Percentiles rank a stretch among this genome's conserved stretches.
Evolutionary conservation across 2,888 invertebrate species (phyloP).

Genomic region (Teinopalpus imperialis): DNA sequence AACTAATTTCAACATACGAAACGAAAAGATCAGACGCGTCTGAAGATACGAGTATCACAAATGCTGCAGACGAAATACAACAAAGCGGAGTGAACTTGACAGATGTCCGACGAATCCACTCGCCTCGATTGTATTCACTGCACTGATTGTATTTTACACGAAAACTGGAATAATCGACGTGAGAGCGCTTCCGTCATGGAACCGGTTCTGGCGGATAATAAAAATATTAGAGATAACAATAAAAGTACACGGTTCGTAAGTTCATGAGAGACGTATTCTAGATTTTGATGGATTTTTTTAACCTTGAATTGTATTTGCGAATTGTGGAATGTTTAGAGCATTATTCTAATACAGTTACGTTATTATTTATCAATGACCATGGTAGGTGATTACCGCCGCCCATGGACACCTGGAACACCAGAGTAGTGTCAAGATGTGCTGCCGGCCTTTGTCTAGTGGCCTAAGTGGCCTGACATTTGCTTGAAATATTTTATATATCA

Average conservation of each 20-base stretch:
- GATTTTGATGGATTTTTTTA: not conserved
- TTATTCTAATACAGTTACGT: no score
- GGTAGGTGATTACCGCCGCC: no score
- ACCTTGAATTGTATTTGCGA: not conserved
- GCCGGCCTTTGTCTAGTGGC: no score
- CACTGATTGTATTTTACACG: constrained; percentile 42
- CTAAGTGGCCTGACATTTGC: no score
- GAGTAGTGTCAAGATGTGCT: no score
- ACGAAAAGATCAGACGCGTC: constrained; percentile 7
- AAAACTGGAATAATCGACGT: constrained; percentile 64
- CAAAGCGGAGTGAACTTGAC: constrained; percentile 44
- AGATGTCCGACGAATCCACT: constrained; percentile 44
- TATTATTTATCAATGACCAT: no score
- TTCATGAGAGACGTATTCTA: not conserved
- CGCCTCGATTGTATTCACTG: constrained; percentile 2
- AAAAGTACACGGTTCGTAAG: constrained; percentile 25
- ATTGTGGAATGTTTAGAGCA: no score
- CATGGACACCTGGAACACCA: no score
- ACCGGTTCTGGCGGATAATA: constrained; percentile 49
- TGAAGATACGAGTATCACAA: constrained; percentile 44
- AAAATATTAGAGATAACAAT: constrained; percentile 29
- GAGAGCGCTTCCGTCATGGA: constrained; percentile 65
- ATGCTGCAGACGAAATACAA: constrained; percentile 40
- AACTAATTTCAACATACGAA: no score
- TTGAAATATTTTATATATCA: no score